Conservation (phyloP, 2,113 vertebrate genomes). For the Saimiri boliviensis region DNA sequence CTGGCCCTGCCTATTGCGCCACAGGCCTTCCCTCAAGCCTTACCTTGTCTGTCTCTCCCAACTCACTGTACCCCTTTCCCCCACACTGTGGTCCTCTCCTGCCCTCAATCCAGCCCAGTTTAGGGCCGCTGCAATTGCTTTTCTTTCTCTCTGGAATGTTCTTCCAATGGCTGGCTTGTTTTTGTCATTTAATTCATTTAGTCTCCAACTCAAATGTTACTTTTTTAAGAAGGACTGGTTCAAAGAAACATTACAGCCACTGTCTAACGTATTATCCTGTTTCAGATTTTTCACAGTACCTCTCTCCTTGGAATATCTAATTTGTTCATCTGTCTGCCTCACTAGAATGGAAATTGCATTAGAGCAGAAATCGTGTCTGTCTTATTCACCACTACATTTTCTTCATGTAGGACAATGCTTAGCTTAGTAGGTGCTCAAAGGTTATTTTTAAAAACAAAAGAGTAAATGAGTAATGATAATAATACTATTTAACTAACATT, state of each 20-base stretch:
- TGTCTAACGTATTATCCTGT: no score
- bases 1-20: not conserved
- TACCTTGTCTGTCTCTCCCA: accelerated
- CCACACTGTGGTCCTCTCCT: not conserved
- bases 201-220: not conserved
- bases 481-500: not conserved
- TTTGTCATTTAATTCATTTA: not conserved
- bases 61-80: not conserved
- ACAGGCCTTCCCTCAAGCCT: not conserved
- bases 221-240: not conserved
- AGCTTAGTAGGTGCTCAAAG: not conserved
- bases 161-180: not conserved
- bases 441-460: not conserved
- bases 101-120: not conserved
- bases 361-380: not conserved
- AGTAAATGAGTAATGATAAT: not conserved
- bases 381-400: not conserved
- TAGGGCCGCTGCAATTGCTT: not conserved
- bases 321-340: not conserved
- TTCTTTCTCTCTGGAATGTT: not conserved
- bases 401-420: not conserved
- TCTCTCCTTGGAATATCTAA: not conserved
- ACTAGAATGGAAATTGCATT: not conserved
- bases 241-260: not conserved
- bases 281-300: not conserved